phyloP scores from a whole-genome alignment of 2,888 invertebrate species.

The Patella pellucida region DNA sequence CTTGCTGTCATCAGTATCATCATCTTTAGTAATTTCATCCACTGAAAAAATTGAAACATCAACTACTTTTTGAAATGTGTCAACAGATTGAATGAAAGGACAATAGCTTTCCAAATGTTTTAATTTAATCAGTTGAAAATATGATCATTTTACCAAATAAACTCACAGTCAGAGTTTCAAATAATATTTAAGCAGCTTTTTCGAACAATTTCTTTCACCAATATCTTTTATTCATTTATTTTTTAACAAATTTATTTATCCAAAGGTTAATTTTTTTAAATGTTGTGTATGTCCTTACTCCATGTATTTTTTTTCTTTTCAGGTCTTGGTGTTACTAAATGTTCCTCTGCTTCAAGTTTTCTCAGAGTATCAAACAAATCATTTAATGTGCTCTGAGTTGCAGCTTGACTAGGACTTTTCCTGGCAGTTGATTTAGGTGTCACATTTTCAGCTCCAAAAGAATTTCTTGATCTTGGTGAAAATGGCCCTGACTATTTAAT shows the following conservation, averaged over 20 bases:
- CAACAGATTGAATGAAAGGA: no score
- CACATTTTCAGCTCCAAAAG: constrained; percentile 21
- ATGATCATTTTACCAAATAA: no score
- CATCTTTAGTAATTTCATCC: constrained; percentile 58
- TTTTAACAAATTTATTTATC: no score
- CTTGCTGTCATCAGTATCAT: constrained; percentile 27
- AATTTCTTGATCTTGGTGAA: constrained; percentile 15
- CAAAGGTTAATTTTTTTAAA: no score
- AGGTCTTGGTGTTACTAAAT: constrained; percentile 51
- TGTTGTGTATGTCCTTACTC: constrained; percentile 52
- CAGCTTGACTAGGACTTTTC: constrained; percentile 41
- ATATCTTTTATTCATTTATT: no score
- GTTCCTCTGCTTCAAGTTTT: constrained; percentile 68
- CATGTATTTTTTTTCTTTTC: constrained; percentile 56
- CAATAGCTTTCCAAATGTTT: no score
- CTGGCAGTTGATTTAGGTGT: constrained; percentile 18
- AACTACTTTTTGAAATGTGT: not conserved
- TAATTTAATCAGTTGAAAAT: no score
- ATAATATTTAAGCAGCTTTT: no score
- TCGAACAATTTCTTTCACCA: no score
- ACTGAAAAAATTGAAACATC: constrained; percentile 39
- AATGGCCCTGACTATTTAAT: not conserved
- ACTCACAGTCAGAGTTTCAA: no score
- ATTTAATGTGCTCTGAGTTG: constrained; percentile 61
- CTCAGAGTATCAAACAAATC: constrained; percentile 68